These are phyloP conservation scores for Drosophila elegans DNA, from an alignment of 1,140 invertebrate genomes.

Conservation along the genomic window DNA sequence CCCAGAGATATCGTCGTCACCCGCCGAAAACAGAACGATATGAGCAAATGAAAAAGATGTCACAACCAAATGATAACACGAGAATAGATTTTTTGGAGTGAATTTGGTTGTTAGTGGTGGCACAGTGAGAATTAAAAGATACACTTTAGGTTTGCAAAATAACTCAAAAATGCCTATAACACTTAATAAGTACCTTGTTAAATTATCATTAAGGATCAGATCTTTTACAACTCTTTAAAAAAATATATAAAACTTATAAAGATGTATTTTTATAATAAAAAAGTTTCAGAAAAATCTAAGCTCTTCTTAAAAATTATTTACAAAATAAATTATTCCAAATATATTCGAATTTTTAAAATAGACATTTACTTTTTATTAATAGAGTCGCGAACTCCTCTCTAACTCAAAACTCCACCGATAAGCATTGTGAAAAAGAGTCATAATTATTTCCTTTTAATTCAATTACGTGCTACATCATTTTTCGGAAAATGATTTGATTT, in stretches of 20 bases:
- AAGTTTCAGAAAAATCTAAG: no score
- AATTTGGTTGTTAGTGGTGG: conserved; percentile 17
- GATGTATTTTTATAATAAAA: no score
- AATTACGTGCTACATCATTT: conserved; percentile 65
- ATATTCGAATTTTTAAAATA: no score
- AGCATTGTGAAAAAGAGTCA: conserved; percentile 23
- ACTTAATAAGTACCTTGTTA: no score
- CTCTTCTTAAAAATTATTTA: no score
- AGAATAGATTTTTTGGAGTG: conserved; percentile 9
- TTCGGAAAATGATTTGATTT: conserved; percentile 53
- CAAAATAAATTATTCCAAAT: background rate
- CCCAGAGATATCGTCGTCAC: conserved; percentile 35
- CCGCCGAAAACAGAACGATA: conserved; percentile 25
- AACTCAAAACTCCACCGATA: conserved; percentile 7
- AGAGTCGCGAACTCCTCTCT: background rate
- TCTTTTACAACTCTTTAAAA: no score
- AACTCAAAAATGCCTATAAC: background rate
- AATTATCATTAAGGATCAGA: no score
- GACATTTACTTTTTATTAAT: background rate
- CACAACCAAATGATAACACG: conserved; percentile 43
- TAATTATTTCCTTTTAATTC: conserved; percentile 77
- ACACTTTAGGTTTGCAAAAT: background rate
- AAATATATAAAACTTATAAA: no score
- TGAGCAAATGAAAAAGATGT: conserved; percentile 75
- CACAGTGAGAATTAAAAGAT: no score